A percentile compares a stretch with the other conserved stretches of the same genome.
Evolutionary conservation across 1,140 invertebrate species (phyloP).

Genomic region (Uloborus diversus): DNA sequence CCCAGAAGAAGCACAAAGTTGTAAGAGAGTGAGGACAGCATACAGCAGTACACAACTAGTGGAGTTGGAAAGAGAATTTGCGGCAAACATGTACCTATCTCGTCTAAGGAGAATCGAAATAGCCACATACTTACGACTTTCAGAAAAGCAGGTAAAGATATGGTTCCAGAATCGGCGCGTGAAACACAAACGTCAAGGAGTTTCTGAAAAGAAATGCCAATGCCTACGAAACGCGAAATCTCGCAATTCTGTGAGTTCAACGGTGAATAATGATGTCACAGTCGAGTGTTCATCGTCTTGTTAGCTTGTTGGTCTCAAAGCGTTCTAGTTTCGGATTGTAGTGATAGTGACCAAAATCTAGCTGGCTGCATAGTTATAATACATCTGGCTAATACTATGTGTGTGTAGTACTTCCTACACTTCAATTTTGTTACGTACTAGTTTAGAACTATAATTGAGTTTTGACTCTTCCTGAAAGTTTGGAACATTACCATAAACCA

Average conservation of each 20-base stretch:
- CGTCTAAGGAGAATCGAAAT: conserved; percentile 71
- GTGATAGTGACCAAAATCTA: no score
- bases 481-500: no score
- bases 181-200: conserved; percentile 86
- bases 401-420: no score
- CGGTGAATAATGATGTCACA: not conserved
- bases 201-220: conserved; percentile 67
- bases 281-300: not conserved
- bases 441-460: no score
- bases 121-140: conserved; percentile 74
- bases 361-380: no score
- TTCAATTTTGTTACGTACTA: no score
- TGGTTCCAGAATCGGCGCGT: conserved; percentile 93
- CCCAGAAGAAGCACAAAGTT: conserved; percentile 36
- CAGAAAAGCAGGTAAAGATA: conserved; percentile 95
- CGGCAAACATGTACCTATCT: conserved; percentile 71
- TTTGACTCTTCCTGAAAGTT: no score
- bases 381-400: no score
- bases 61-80: conserved; percentile 71
- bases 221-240: conserved; percentile 65
- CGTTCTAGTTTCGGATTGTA: no score
- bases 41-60: conserved; percentile 72
- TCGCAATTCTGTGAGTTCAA: conserved; percentile 6
- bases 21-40: conserved; percentile 70
- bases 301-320: no score